phyloP scores from a whole-genome alignment of 2,888 invertebrate species.

The Netelia virgata region DNA sequence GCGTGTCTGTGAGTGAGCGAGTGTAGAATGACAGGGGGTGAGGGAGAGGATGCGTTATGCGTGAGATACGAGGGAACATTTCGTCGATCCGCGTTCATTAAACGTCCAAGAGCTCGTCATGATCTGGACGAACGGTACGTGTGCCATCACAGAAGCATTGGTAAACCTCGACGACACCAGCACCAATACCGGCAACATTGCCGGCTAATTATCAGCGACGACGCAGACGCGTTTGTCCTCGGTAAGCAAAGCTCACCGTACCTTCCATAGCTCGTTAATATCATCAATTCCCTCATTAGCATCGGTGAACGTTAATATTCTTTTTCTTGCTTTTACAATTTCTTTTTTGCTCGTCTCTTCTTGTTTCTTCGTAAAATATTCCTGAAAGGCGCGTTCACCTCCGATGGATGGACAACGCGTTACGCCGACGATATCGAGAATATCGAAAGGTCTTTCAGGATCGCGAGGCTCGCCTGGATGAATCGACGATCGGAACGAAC shows the following conservation, averaged over 20 bases:
- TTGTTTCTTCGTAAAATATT: neutral
- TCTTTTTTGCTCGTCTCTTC: neutral
- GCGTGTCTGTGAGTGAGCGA: neutral
- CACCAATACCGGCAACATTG: constrained; percentile 54
- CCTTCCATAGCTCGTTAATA: constrained; percentile 43
- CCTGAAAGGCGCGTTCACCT: neutral
- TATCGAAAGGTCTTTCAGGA: neutral
- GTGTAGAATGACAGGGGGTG: neutral
- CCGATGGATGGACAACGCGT: neutral
- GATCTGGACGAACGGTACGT: constrained; percentile 18
- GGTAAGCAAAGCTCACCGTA: constrained; percentile 31
- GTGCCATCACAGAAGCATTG: constrained; percentile 42
- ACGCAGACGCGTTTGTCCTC: constrained; percentile 25
- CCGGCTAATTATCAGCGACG: constrained; percentile 49
- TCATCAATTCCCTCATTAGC: constrained; percentile 57
- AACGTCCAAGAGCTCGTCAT: constrained; percentile 48
- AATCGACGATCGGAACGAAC: constrained; percentile 11
- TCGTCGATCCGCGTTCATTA: constrained; percentile 40
- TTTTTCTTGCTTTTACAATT: neutral
- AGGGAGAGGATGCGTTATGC: neutral
- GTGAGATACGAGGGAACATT: constrained; percentile 5
- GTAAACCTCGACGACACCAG: constrained; percentile 22
- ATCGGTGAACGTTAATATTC: constrained; percentile 44
- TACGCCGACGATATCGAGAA: too few relatives aligned
- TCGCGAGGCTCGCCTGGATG: neutral